Evolutionary conservation across 2,888 invertebrate genomes (phyloP).

Genomic region (Hirtodrosophila duncani): DNA sequence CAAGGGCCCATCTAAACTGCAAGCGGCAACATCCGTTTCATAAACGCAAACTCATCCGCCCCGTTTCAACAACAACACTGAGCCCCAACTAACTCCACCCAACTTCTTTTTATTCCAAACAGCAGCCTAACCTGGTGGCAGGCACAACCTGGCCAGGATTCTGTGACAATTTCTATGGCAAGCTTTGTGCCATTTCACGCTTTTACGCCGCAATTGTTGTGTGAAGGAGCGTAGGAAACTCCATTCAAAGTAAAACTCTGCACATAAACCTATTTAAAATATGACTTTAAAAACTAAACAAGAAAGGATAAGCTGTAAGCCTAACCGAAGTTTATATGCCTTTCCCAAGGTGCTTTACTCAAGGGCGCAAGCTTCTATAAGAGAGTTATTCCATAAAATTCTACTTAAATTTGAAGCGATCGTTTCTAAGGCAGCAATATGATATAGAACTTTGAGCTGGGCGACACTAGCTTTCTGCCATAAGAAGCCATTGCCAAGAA

Average conservation of each 20-base stretch:
- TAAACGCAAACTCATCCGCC: conserved; percentile 51
- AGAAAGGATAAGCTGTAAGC: too few relatives aligned
- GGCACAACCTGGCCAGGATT: conserved; percentile 35
- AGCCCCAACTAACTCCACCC: not conserved
- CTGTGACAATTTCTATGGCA: conserved; percentile 69
- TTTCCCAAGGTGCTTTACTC: too few relatives aligned
- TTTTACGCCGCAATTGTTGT: conserved; percentile 74
- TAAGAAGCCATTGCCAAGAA: too few relatives aligned
- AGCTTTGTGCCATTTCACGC: conserved; percentile 55
- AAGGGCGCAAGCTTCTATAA: too few relatives aligned
- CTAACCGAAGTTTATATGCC: not conserved
- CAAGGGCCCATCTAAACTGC: conserved; percentile 72
- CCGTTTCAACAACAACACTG: conserved; percentile 4
- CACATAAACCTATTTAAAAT: conserved; percentile 53
- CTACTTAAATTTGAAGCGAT: too few relatives aligned
- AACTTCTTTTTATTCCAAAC: conserved; percentile 59
- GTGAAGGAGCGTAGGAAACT: conserved; percentile 22
- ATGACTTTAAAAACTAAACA: conserved; percentile 66
- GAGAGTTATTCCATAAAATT: too few relatives aligned
- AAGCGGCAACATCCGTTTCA: conserved; percentile 72
- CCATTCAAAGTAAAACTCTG: conserved; percentile 43
- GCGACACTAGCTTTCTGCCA: too few relatives aligned
- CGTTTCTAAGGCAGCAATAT: too few relatives aligned
- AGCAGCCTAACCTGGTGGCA: conserved; percentile 30
- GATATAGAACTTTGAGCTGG: too few relatives aligned